Evolutionary conservation across 2,797 vertebrate genomes (phyloP).

Genomic region (Ctenochaetus hawaiiensis): DNA sequence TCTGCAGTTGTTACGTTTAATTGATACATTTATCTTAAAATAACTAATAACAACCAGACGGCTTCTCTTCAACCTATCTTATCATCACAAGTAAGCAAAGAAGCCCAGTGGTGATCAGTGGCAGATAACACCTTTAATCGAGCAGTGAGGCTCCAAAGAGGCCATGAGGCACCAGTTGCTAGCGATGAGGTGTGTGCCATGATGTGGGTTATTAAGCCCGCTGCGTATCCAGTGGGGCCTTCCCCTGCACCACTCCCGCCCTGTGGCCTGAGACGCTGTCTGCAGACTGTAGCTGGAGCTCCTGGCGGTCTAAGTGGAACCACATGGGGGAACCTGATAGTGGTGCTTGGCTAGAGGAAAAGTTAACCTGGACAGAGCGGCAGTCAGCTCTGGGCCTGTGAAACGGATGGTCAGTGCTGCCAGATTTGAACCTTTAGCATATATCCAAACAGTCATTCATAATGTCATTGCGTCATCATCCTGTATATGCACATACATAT

Average conservation of each 20-base stretch:
- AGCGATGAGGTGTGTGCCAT: constrained; percentile 61
- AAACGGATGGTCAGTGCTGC: constrained; percentile 61
- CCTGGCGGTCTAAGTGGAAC: constrained; percentile 80
- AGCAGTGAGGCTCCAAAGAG: constrained; percentile 29
- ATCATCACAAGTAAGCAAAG: constrained; percentile 23
- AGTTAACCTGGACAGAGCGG: constrained; percentile 66
- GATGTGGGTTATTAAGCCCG: constrained; percentile 60
- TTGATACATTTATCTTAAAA: neutral
- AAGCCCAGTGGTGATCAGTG: constrained; percentile 42
- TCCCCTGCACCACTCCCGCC: constrained; percentile 38
- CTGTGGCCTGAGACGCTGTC: constrained; percentile 68
- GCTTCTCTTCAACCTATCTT: constrained; percentile 13
- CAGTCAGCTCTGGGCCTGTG: constrained; percentile 43
- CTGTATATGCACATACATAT: neutral
- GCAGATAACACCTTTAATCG: constrained; percentile 31
- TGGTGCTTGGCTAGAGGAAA: constrained; percentile 58
- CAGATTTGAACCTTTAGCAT: constrained; percentile 41
- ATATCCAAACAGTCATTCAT: constrained; percentile 6
- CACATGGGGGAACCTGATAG: constrained; percentile 84
- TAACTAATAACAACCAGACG: neutral
- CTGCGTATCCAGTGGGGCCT: constrained; percentile 54
- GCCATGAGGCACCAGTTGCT: constrained; percentile 33
- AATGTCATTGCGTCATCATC: constrained; percentile 5
- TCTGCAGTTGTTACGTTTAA: neutral
- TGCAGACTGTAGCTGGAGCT: constrained; percentile 70